Evolutionary conservation across 2,113 vertebrate genomes (phyloP).

Genomic region (Kryptolebias marmoratus): DNA sequence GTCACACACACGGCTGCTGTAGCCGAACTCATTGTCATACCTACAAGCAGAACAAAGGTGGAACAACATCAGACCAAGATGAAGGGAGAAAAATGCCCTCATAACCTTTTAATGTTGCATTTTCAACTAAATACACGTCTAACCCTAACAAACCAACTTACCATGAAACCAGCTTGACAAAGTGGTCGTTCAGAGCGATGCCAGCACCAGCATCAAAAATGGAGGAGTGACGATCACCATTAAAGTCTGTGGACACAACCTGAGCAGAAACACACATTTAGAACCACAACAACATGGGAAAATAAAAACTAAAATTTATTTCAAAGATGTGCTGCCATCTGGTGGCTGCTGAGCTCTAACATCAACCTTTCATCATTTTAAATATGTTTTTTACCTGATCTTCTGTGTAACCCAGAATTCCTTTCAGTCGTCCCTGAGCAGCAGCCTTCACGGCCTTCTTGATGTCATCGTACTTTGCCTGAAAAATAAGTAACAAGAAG

Average conservation of each 20-base stretch:
- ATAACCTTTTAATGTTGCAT: neutral
- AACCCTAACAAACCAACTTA: conserved; percentile 49
- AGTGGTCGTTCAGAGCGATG: conserved; percentile 94
- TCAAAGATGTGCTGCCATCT: conserved; percentile 23
- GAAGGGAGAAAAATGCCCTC: neutral
- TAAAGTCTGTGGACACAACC: conserved; percentile 97
- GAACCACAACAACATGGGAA: neutral
- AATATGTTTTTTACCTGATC: conserved; percentile 82
- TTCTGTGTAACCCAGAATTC: conserved; percentile 92
- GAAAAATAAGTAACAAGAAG: neutral
- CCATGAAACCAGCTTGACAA: conserved; percentile 98
- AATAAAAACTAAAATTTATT: fast-evolving
- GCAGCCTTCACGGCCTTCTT: conserved; percentile 92
- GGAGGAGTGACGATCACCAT: conserved; percentile 89
- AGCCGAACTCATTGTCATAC: conserved; percentile 97
- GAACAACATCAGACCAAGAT: too few relatives aligned
- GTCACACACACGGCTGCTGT: conserved; percentile 95
- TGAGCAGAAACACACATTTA: conserved; percentile 44
- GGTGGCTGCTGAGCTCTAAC: conserved; percentile 19
- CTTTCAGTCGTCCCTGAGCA: conserved; percentile 89
- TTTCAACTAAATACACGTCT: neutral
- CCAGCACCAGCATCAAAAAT: conserved; percentile 96
- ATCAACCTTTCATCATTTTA: too few relatives aligned
- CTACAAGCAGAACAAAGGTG: conserved; percentile 61
- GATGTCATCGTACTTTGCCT: conserved; percentile 97